These are phyloP conservation scores for Thaumatotibia leucotreta DNA, from an alignment of 1,140 invertebrate genomes.

Conservation along the genomic window DNA sequence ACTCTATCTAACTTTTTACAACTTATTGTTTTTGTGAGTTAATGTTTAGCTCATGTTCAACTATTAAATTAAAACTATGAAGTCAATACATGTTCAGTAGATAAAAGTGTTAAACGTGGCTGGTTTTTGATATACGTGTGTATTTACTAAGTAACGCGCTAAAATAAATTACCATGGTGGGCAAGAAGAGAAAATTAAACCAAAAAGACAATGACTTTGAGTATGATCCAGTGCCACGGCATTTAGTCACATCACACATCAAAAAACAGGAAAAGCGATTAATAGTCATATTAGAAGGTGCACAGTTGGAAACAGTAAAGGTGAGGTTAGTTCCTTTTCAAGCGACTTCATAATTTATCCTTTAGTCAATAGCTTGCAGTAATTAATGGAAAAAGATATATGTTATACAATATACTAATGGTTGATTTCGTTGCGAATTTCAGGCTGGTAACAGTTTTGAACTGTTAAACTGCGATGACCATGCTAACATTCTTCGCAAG, in stretches of 20 bases:
- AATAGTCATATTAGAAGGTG: constrained; percentile 95
- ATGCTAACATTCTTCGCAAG: constrained; percentile 89
- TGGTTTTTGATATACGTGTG: not conserved
- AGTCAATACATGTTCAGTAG: not conserved
- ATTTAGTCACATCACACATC: constrained; percentile 82
- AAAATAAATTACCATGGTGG: constrained; percentile 51
- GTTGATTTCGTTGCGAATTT: constrained; percentile 20
- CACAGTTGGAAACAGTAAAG: constrained; percentile 97
- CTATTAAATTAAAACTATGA: not conserved
- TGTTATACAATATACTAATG: not conserved
- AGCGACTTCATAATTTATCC: not conserved
- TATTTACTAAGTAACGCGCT: not conserved
- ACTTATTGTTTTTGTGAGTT: no score
- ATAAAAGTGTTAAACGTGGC: not conserved
- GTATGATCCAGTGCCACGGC: constrained; percentile 82
- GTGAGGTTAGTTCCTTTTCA: constrained; percentile 74
- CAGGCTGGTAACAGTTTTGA: constrained; percentile 93
- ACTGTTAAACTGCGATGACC: constrained; percentile 96
- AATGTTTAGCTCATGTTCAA: no score
- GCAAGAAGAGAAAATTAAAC: constrained; percentile 81
- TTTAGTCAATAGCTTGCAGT: no score
- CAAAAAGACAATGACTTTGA: constrained; percentile 79
- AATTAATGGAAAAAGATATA: not conserved
- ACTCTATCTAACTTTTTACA: no score
- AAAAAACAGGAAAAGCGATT: constrained; percentile 92